Percentiles rank a stretch among this genome's conserved stretches.
These are phyloP conservation scores for Acleris laterana DNA, from an alignment of 2,888 invertebrate species.

Conservation along the genomic window DNA sequence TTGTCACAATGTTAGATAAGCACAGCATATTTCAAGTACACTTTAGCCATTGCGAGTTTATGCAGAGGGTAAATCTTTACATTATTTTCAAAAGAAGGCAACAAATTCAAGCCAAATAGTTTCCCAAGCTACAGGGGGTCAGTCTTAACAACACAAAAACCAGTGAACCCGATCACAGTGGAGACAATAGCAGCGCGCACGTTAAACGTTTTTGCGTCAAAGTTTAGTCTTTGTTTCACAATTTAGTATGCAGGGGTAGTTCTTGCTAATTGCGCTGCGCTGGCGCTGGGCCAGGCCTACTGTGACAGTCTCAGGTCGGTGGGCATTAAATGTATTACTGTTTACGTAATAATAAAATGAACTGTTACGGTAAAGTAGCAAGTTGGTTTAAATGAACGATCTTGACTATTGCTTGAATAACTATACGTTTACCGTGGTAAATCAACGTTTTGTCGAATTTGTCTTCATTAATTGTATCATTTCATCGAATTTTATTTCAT, in stretches of 20 bases:
- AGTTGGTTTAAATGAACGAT: too few relatives aligned
- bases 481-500: too few relatives aligned
- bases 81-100: too few relatives aligned
- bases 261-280: constrained; percentile 48
- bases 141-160: constrained; percentile 1
- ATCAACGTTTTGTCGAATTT: too few relatives aligned
- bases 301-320: constrained; percentile 11
- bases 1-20: too few relatives aligned
- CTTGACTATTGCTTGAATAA: too few relatives aligned
- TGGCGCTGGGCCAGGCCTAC: constrained; percentile 46
- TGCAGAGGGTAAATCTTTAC: too few relatives aligned
- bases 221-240: constrained; percentile 49
- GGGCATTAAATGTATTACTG: constrained; percentile 1
- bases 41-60: too few relatives aligned
- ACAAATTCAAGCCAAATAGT: not conserved
- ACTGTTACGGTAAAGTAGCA: not conserved
- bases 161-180: constrained; percentile 7
- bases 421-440: too few relatives aligned
- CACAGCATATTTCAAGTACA: too few relatives aligned
- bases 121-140: not conserved
- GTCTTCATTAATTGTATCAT: too few relatives aligned
- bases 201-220: constrained; percentile 30
- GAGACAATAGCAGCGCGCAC: constrained; percentile 10
- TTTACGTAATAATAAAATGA: not conserved
- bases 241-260: constrained; percentile 50